These are phyloP conservation scores for Spermophilus dauricus DNA, from an alignment of 2,113 vertebrate genomes.

Conservation along the genomic window DNA sequence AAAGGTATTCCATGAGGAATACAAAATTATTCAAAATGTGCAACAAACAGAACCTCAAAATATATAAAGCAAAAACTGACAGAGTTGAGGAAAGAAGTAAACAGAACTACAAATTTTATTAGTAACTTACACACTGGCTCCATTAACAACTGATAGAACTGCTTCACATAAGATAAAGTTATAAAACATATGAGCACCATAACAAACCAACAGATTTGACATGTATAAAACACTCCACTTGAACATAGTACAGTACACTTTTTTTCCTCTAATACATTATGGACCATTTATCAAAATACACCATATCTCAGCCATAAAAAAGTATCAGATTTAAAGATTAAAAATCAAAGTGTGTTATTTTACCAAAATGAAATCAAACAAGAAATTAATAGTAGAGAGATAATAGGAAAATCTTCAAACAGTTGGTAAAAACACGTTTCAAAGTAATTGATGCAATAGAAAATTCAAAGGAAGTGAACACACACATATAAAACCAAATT, in stretches of 20 bases:
- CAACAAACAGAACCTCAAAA: too few species aligned
- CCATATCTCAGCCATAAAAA: background rate
- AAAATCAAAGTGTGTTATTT: background rate
- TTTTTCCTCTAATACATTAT: background rate
- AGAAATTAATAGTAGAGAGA: too few species aligned
- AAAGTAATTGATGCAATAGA: background rate
- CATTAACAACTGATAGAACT: too few species aligned
- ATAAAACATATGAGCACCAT: background rate
- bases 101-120: background rate
- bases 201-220: background rate
- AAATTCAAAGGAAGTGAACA: background rate
- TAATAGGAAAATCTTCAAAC: too few species aligned
- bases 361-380: background rate
- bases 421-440: background rate
- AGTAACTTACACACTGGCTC: too few species aligned
- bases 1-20: background rate
- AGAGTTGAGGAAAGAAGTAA: too few species aligned
- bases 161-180: background rate
- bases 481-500: background rate
- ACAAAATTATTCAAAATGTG: background rate
- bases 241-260: too few species aligned
- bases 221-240: background rate
- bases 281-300: background rate
- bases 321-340: background rate
- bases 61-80: background rate